Evolutionary conservation across 2,113 vertebrate species (phyloP).

Genomic region (Phaetusa simplex): DNA sequence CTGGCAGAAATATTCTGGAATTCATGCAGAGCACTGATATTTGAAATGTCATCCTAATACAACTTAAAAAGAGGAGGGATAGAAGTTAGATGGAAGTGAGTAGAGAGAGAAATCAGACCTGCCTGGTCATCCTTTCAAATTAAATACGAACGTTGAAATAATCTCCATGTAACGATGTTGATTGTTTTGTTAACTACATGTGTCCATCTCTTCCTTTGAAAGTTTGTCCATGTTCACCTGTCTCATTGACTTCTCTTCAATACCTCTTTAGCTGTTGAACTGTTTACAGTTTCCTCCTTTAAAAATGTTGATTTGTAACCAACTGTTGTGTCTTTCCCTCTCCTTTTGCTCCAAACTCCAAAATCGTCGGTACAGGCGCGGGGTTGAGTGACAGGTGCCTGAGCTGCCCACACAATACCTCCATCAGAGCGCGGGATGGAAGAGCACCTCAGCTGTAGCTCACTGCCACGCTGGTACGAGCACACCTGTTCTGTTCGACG

Average conservation of each 20-base stretch:
- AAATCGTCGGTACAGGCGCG: neutral
- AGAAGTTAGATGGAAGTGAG: neutral
- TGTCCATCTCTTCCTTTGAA: neutral
- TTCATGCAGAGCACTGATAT: neutral
- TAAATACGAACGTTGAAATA: neutral
- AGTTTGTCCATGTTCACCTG: neutral
- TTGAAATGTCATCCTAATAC: neutral
- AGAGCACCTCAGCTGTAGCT: neutral
- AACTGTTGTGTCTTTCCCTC: neutral
- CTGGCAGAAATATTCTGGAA: slow-evolving; percentile 11
- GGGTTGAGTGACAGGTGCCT: neutral
- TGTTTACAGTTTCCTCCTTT: neutral
- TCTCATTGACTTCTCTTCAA: neutral
- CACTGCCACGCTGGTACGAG: neutral
- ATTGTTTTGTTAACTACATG: neutral
- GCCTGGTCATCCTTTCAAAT: neutral
- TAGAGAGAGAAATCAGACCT: neutral
- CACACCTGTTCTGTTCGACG: neutral
- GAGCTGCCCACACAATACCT: neutral
- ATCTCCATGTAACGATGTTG: neutral
- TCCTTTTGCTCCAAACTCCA: neutral
- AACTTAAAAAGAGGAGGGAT: neutral
- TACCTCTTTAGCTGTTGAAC: neutral
- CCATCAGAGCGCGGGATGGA: neutral
- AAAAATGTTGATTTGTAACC: neutral